Evolutionary conservation across 2,113 vertebrate species (phyloP).

Genomic region (Cichladusa arquata): DNA sequence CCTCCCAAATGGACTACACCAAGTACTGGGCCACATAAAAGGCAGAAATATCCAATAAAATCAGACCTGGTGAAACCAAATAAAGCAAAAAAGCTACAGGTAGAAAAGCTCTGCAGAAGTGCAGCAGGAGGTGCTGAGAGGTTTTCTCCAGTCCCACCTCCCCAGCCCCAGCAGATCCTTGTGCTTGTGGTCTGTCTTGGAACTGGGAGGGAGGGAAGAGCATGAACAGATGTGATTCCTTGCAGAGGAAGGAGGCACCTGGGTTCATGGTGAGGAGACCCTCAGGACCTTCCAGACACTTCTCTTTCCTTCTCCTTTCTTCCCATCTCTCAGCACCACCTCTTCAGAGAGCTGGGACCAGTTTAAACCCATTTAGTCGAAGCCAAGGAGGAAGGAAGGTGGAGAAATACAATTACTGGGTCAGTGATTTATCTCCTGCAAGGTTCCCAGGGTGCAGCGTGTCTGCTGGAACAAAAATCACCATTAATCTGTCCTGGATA

Average conservation of each 20-base stretch:
- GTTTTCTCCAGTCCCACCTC: neutral
- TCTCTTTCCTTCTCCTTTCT: neutral
- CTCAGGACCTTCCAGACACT: neutral
- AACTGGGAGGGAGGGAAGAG: neutral
- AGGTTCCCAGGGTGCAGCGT: rapidly evolving
- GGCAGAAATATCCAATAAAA: neutral
- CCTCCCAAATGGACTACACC: neutral
- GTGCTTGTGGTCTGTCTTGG: neutral
- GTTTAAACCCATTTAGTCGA: neutral
- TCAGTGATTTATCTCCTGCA: neutral
- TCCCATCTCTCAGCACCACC: neutral
- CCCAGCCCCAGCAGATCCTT: neutral
- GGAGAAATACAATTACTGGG: neutral
- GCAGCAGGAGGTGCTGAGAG: neutral
- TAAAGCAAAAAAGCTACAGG: neutral
- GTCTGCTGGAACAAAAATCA: neutral
- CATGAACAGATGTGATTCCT: neutral
- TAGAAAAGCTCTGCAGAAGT: neutral
- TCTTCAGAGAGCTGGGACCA: neutral
- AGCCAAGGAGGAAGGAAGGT: neutral
- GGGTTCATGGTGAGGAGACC: neutral
- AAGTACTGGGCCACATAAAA: neutral
- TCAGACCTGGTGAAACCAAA: neutral
- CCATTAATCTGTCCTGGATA: neutral
- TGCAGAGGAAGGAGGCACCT: neutral